Conservation (phyloP, 2,113 vertebrate species). For the Corvus cornix region DNA sequence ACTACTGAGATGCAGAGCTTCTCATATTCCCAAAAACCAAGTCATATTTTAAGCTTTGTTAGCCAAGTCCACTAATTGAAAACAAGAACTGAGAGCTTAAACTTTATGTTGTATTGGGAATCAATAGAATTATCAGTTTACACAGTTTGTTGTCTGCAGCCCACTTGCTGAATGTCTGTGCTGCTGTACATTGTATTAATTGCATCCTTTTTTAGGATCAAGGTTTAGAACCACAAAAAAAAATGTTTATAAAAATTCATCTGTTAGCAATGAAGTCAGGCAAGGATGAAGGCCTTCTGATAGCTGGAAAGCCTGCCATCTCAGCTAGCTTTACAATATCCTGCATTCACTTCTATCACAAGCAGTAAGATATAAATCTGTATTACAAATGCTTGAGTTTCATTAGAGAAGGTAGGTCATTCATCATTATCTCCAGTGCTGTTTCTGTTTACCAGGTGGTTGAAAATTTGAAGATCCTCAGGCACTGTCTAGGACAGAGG, state of each 20-base stretch:
- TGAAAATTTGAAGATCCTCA: neutral
- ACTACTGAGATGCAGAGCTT: neutral
- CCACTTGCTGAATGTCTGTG: neutral
- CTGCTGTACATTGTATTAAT: neutral
- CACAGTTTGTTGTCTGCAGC: neutral
- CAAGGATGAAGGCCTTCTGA: neutral
- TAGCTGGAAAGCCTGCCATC: neutral
- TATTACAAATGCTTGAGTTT: neutral
- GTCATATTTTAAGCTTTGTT: neutral
- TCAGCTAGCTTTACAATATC: neutral
- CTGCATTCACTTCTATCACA: neutral
- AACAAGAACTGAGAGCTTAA: neutral
- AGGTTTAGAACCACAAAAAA: neutral
- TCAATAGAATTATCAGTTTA: neutral
- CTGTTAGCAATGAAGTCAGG: neutral
- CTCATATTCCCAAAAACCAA: neutral
- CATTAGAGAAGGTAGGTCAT: neutral
- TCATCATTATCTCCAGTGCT: neutral
- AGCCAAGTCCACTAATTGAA: conserved; percentile 1
- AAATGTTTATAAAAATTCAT: neutral
- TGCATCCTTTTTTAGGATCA: neutral
- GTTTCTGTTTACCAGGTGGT: neutral
- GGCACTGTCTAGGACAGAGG: neutral
- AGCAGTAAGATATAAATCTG: neutral
- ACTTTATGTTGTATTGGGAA: conserved; percentile 19